Evolutionary conservation across 2,888 invertebrate species (phyloP), one percentile per base, ranked within the genome.

Genomic region (Cryptus armator): DNA sequence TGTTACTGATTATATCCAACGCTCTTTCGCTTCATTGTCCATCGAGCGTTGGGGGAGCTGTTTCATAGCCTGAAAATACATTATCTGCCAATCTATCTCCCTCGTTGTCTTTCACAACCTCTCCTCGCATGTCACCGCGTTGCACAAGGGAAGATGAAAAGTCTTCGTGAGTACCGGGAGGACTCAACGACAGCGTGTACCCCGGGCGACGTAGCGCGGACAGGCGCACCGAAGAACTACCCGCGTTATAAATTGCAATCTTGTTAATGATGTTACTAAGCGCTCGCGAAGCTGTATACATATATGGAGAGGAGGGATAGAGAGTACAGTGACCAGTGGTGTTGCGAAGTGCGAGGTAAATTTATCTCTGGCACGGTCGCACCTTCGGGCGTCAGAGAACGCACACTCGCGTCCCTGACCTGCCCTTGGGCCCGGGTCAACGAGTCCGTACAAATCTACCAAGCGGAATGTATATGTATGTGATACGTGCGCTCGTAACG

Each of bases 211-310:
- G 62, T 51, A 66, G 53, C 75, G 84, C 84, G 88, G 90, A 90
- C 90, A 90, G 89, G 83, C 88, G 87, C 14, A 29, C 62, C 62
- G 89, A 88, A 88, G 89, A 91, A 92, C 92, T 90, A 91, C 87
- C 37, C 86, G 87, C 87, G 90, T 93, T 91, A 93, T 93, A 93
- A 93, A 93, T 93, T 92, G 91, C 92, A 91, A 92, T 90, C 90
- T 92, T 91, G 91, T 91, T 93, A 91, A 91, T 90, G 91, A 91
- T 88, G 89, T 88, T 90, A 84, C 80, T 81, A 81, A 81, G 80
- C 70, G 81, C 71, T 75, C 64, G 79, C 67, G 74, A 74, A 37
- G 37, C 37, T 37, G 37, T 37, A 37, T 37, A 37, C 37, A 37
- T 37, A 37, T 64, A 83, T 32, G 70, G 48, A 68, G 76, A 75